phyloP scores from a whole-genome alignment of 2,797 vertebrate species.

The Syngnathus rostellatus region DNA sequence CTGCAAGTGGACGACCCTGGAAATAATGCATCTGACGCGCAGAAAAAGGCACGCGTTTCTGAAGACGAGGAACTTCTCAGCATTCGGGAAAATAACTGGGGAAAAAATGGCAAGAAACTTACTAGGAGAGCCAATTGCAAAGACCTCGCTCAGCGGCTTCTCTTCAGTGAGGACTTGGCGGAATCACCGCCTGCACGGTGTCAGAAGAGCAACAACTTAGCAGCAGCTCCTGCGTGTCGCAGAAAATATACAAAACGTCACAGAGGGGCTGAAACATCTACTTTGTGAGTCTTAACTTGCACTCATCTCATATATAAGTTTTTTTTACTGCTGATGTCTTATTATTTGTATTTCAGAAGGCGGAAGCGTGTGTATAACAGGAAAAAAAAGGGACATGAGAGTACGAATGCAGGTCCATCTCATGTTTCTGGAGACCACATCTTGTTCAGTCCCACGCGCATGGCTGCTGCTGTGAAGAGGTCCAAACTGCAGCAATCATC shows the following conservation, averaged over 20 bases:
- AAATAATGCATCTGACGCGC: constrained; percentile 17
- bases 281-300: constrained; percentile 30
- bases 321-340: neutral
- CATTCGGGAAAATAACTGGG: constrained; percentile 3
- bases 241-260: constrained; percentile 10
- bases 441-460: constrained; percentile 67
- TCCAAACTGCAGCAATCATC: constrained; percentile 42
- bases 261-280: constrained; percentile 16
- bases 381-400: constrained; percentile 8
- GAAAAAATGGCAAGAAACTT: constrained; percentile 13
- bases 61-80: constrained; percentile 11
- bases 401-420: constrained; percentile 17
- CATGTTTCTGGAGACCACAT: constrained; percentile 60
- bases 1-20: constrained; percentile 40
- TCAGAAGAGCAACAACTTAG: constrained; percentile 18
- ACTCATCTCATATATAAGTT: neutral
- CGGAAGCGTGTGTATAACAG: neutral
- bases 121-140: constrained; percentile 49
- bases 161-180: constrained; percentile 63
- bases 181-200: constrained; percentile 21
- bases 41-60: neutral
- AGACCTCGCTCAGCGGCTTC: constrained; percentile 64
- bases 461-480: constrained; percentile 42
- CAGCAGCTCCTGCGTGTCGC: constrained; percentile 3
- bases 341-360: constrained; percentile 7